Evolutionary conservation across 2,113 vertebrate genomes (phyloP).

Genomic region (Bubalus kerabau): DNA sequence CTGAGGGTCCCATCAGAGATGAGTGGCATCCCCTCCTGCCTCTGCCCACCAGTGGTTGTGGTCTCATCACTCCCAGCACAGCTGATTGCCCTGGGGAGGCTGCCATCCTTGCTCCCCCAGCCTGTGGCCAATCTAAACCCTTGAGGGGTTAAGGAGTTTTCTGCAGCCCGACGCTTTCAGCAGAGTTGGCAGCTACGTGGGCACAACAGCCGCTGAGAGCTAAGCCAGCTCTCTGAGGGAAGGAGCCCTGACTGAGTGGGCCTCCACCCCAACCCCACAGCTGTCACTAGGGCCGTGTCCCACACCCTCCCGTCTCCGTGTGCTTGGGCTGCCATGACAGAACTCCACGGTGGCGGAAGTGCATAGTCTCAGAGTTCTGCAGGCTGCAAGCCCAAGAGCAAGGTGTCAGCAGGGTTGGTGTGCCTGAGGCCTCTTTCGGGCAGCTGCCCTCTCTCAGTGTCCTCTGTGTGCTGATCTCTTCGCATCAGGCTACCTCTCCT

Average conservation of each 20-base stretch:
- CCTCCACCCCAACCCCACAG: not conserved
- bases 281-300: not conserved
- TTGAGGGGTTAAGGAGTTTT: not conserved
- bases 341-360: not conserved
- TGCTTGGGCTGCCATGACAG: not conserved
- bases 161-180: not conserved
- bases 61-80: not conserved
- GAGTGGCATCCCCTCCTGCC: not conserved
- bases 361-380: not conserved
- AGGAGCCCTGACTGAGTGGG: not conserved
- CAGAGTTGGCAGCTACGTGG: not conserved
- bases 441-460: not conserved
- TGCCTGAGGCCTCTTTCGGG: not conserved
- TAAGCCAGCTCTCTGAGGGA: not conserved
- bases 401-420: not conserved
- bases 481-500: not conserved
- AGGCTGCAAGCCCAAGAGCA: not conserved
- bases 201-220: not conserved
- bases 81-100: not conserved
- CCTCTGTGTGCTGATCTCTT: not conserved
- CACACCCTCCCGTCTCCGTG: rapidly evolving
- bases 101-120: rapidly evolving
- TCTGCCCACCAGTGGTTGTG: not conserved
- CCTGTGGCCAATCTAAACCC: not conserved
- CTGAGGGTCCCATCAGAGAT: not conserved